Evolutionary conservation across 2,888 invertebrate species (phyloP).

Genomic region (Hirtodrosophila histrioides): DNA sequence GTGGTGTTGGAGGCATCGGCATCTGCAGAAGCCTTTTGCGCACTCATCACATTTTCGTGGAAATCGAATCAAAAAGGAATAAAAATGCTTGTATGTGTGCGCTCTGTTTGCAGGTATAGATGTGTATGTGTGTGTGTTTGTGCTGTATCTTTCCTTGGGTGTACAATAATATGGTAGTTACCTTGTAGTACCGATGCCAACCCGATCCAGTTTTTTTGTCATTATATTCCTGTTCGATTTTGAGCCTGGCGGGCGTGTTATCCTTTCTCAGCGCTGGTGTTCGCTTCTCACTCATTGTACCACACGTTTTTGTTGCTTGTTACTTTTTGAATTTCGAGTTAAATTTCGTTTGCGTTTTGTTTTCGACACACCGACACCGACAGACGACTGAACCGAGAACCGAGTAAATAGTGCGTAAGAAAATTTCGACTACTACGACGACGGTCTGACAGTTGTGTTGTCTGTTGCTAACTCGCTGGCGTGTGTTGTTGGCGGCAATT

Average conservation of each 20-base stretch:
- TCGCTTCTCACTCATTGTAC: constrained; percentile 63
- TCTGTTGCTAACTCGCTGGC: constrained; percentile 41
- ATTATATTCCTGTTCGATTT: constrained; percentile 66
- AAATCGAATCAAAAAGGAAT: constrained; percentile 79
- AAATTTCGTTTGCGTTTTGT: constrained; percentile 51
- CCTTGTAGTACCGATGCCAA: constrained; percentile 64
- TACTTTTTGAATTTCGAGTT: constrained; percentile 39
- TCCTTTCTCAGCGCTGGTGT: constrained; percentile 47
- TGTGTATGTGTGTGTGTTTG: constrained; percentile 10
- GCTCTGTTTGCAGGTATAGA: constrained; percentile 6
- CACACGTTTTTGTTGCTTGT: constrained; percentile 27
- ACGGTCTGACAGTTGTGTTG: constrained; percentile 47
- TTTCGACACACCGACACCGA: constrained; percentile 51
- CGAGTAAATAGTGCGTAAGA: constrained; percentile 60
- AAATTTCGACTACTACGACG: constrained; percentile 59
- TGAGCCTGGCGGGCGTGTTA: constrained; percentile 53
- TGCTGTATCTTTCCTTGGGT: constrained; percentile 29
- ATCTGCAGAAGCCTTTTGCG: constrained; percentile 79
- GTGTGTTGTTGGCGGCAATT: constrained; percentile 26
- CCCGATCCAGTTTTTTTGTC: constrained; percentile 53
- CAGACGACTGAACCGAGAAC: constrained; percentile 45
- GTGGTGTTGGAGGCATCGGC: constrained; percentile 58
- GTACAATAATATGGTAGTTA: constrained; percentile 35
- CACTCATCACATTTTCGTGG: constrained; percentile 83
- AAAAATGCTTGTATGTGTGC: constrained; percentile 45